Evolutionary conservation across 64 coral and sea anemone species (phyloP), one percentile per base, ranked within the genome.

Genomic region (Montipora sp.): DNA sequence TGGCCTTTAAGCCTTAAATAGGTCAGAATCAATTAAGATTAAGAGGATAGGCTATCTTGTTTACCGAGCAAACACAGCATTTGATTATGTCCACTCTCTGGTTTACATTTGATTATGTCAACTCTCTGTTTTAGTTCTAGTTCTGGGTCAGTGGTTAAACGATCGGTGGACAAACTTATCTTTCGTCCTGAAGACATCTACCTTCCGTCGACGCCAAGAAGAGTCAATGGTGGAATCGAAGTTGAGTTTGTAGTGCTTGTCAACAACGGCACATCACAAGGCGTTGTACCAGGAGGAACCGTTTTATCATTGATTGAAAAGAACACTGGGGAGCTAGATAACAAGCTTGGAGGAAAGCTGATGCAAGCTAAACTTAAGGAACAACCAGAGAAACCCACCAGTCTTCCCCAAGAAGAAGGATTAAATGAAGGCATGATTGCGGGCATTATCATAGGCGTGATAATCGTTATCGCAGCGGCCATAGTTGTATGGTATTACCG

Each of bases 401-500:
- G 6, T 6, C 15, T 16, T 22, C 11, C 82, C n/a, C 61, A 72
- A 50, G 49, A 12, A 20, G 61, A 59, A 11, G 4, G 15, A 68
- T 2, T 14, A 71, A 85, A 8, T 15, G 82, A 44, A 51, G 82
- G 66, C 16, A 20, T 85, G 24, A 51, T 85, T 71, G 44, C 66
- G 48, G 82, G 82, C 4, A 46, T 85, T 11, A 19, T 85, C 7
- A 65, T 85, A 50, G 65, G 45, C 16, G 45, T 85, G 8, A 2
- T 8, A 13, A 7, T 85, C 3, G 18, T 85, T 46, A 49, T 85
- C 9, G 50, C 49, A 5, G 82, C 61, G 19, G 82, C 82, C 36
- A 0, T 85, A 9, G 44, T 45, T 22, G 82, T 85, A 5, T 71
- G 82, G 82, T 72, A 85, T 85, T 85, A 50, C 61, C 66, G 82